phyloP scores from a whole-genome alignment of 2,113 vertebrate genomes.

The Odontesthes bonariensis region DNA sequence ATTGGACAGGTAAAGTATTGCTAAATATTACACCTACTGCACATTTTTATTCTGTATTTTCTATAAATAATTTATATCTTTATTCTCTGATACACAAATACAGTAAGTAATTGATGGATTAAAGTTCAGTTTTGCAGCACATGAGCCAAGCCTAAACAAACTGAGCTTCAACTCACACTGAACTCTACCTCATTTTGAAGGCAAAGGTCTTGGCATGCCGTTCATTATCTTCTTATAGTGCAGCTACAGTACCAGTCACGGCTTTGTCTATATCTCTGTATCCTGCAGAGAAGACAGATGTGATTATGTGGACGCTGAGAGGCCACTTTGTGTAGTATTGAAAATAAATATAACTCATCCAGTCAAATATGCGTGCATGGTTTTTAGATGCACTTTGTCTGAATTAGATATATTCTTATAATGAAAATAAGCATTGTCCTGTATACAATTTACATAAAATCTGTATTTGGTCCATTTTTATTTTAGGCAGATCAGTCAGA shows the following conservation, averaged over 20 bases:
- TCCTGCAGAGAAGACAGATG: conserved; percentile 5
- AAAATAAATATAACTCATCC: conserved; percentile 1
- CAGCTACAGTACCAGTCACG: neutral
- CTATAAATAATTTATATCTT: neutral
- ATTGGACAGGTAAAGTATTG: conserved; percentile 85
- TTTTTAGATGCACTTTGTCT: neutral
- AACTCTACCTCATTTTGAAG: neutral
- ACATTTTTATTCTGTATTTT: conserved; percentile 16
- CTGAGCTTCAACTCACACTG: neutral
- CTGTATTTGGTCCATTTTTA: conserved; percentile 26
- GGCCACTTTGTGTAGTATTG: conserved; percentile 4
- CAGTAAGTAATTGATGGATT: neutral
- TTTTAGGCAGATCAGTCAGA: conserved; percentile 87
- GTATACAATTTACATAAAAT: neutral
- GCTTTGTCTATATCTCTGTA: neutral
- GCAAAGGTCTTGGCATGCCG: neutral
- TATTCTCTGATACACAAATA: neutral
- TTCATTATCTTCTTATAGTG: neutral
- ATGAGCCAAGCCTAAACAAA: neutral
- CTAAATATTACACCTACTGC: neutral
- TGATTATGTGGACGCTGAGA: conserved; percentile 14
- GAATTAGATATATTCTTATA: neutral
- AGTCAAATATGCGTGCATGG: conserved; percentile 2
- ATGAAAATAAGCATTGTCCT: neutral
- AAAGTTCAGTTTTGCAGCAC: neutral